phyloP scores from a whole-genome alignment of 2,888 invertebrate genomes.

The Poecilobothrus nobilitatus region DNA sequence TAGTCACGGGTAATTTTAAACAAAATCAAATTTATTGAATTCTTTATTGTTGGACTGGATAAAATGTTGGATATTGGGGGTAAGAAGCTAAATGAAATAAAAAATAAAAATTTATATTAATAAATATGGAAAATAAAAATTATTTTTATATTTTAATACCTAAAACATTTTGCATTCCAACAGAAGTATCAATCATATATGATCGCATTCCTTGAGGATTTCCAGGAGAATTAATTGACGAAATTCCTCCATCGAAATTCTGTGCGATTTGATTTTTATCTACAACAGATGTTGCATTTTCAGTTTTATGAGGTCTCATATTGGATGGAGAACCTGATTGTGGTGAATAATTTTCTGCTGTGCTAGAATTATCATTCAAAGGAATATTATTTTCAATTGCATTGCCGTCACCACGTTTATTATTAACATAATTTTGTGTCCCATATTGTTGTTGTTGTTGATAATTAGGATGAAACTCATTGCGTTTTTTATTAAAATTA shows the following conservation, averaged over 20 bases:
- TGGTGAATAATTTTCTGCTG: background rate
- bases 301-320: background rate
- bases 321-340: background rate
- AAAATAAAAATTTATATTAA: no score
- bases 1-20: no score
- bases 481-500: background rate
- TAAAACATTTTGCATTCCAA: conserved; percentile 23
- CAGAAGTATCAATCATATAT: conserved; percentile 19
- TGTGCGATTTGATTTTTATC: background rate
- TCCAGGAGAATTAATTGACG: conserved; percentile 12
- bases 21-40: no score
- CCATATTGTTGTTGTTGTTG: conserved; percentile 13
- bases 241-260: background rate
- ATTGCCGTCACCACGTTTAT: conserved; percentile 5
- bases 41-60: no score
- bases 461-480: background rate
- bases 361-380: background rate
- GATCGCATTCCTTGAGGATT: conserved; percentile 13
- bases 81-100: no score
- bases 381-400: background rate
- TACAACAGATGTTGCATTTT: conserved; percentile 5
- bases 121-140: background rate
- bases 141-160: conserved; percentile 13
- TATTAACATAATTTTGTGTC: background rate
- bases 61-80: no score